A percentile compares a stretch with the other conserved stretches of the same genome.
phyloP scores from a whole-genome alignment of 2,888 invertebrate species.

The Pachliopta kotzebuea region DNA sequence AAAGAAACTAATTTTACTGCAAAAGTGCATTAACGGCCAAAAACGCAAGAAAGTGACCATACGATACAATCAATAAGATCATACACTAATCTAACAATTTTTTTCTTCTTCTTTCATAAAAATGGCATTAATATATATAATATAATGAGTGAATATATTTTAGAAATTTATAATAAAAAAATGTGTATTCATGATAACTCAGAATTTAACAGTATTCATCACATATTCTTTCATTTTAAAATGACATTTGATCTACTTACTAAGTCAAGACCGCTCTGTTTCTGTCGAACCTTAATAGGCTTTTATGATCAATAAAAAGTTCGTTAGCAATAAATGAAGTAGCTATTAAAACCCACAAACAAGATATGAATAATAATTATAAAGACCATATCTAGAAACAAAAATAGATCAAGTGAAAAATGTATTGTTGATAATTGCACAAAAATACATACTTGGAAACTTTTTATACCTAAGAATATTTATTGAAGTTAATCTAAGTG shows the following conservation, averaged over 20 bases:
- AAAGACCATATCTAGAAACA: background rate
- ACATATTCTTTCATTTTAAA: slow-evolving; percentile 8
- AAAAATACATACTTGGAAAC: background rate
- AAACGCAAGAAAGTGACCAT: no score
- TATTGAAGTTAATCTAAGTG: no score
- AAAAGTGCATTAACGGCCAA: no score
- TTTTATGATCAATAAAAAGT: slow-evolving; percentile 22
- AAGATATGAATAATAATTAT: slow-evolving; percentile 10
- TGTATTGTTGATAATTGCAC: background rate
- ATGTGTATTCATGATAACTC: background rate
- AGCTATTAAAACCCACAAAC: slow-evolving; percentile 14
- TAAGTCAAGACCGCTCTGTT: slow-evolving; percentile 5
- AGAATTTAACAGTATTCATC: slow-evolving; percentile 5
- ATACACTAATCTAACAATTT: no score
- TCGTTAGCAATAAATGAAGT: slow-evolving; percentile 23
- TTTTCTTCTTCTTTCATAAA: no score
- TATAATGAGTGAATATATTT: no score
- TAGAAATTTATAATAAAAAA: background rate
- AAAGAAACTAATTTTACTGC: no score
- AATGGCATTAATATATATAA: no score
- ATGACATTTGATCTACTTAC: slow-evolving; percentile 15
- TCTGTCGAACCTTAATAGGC: background rate
- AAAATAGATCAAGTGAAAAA: background rate
- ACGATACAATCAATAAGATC: no score
- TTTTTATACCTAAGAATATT: background rate